Base-by-base conservation (phyloP, 2,113 vertebrate genomes). In the Phylloscopus whistleri region DNA sequence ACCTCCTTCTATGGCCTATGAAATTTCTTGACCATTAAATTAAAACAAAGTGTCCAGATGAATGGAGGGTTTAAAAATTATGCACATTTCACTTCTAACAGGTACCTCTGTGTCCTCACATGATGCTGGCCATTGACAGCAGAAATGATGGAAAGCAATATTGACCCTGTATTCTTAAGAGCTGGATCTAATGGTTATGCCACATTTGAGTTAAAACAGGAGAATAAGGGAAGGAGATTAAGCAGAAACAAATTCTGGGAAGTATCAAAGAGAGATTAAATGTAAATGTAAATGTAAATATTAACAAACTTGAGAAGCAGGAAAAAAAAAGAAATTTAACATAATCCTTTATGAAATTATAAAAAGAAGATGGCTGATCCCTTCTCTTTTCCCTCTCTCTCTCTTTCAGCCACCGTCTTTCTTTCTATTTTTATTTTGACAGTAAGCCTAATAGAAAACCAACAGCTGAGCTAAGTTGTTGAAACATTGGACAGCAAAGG, bases 261-360 rank as follows among this genome's bases (percentile, higher is more conserved):
- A 91, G 12, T 69, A 77, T 69, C 53, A 91, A 88, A 83, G 31
- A 94, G 67, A 94, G 74, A 94, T 94, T 89, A 88, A 96, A 87
- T 62, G 48, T n/a, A 84, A 97, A 89, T 5, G 3, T 89, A 88
- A 96, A 87, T 62, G 48, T n/a, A 84, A 97, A 89, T 5, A 2
- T 86, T 94, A 93, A 64, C 28, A 83, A 94, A 91, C 10, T 58
- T 18, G 11, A 4, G 24, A 93, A 84, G 58, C 19, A 87, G 46
- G 7, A 5, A 43, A 44, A 83, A 59, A 59, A 55, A 59, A 31
- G 20, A 64, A 39, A 87, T 90, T 85, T 92, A 90, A 64, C 48
- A 90, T 95, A 94, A 94, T 97, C 76, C 51, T 75, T 87, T 94
- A 80, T 35, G 22, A 89, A 93, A 95, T 93, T 55, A 64, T 58